Evolutionary conservation across 2,113 vertebrate genomes (phyloP).

Genomic region (Potamarius usumacintae): DNA sequence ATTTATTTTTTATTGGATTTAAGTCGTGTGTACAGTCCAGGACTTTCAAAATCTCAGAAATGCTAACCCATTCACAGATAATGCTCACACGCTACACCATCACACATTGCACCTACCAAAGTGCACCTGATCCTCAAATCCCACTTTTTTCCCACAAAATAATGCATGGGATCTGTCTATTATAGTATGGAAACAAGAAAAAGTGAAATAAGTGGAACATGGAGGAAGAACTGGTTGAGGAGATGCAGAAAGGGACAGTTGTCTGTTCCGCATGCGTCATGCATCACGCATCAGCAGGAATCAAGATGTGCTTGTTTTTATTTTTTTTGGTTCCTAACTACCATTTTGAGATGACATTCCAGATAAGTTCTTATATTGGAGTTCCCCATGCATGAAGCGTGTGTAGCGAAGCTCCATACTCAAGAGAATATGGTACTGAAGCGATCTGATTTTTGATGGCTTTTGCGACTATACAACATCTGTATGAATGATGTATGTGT

Average conservation of each 20-base stretch:
- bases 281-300: too few relatives aligned
- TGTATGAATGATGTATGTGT: too few relatives aligned
- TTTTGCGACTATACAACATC: too few relatives aligned
- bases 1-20: background rate
- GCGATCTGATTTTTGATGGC: too few relatives aligned
- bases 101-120: background rate
- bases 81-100: background rate
- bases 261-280: background rate
- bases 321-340: background rate
- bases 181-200: background rate
- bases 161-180: background rate
- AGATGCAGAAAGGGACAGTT: background rate
- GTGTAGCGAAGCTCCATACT: too few relatives aligned
- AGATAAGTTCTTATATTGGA: background rate
- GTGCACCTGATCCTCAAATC: background rate
- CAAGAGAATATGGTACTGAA: too few relatives aligned
- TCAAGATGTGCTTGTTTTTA: background rate
- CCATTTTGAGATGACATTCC: background rate
- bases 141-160: background rate
- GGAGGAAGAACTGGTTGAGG: background rate
- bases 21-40: background rate
- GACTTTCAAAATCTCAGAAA: background rate
- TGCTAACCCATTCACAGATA: background rate
- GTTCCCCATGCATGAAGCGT: too few relatives aligned
- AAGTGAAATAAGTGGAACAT: background rate